phyloP scores from a whole-genome alignment of 2,797 vertebrate genomes.

The Lacerta bilineata region DNA sequence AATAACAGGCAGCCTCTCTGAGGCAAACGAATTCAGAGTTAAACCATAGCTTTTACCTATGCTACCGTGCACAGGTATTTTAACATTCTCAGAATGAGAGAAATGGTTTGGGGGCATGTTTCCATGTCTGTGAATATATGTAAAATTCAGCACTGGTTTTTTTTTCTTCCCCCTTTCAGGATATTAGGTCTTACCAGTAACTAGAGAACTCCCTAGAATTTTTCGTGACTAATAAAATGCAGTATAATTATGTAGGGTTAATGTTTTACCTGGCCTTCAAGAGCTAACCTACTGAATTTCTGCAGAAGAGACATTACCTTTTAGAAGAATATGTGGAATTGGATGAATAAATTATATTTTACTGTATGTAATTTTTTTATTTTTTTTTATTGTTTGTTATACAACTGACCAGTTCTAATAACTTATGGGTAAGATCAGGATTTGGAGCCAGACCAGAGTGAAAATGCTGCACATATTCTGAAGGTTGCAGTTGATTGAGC shows the following conservation, averaged over 20 bases:
- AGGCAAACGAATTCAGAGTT: conserved; percentile 66
- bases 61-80: conserved; percentile 18
- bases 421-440: conserved; percentile 3
- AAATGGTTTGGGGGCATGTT: conserved; percentile 24
- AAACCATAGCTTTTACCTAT: conserved; percentile 24
- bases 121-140: neutral
- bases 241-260: conserved; percentile 35
- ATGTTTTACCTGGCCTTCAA: conserved; percentile 43
- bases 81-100: conserved; percentile 2
- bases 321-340: conserved; percentile 21
- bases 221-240: conserved; percentile 38
- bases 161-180: neutral
- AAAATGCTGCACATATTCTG: conserved; percentile 7
- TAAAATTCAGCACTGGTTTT: conserved; percentile 49
- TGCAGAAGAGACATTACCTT: conserved; percentile 21
- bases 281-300: conserved; percentile 19
- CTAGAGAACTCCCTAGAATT: conserved; percentile 44
- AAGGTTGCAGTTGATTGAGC: neutral
- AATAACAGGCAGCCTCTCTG: conserved; percentile 60
- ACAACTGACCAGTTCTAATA: neutral
- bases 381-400: neutral
- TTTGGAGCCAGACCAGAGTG: neutral
- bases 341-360: conserved; percentile 31
- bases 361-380: conserved; percentile 17
- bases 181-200: conserved; percentile 40